Evolutionary conservation across 30 jellyfish, hydroid and myxozoan genomes (phyloP).

Genomic region (Catostylus mosaicus): DNA sequence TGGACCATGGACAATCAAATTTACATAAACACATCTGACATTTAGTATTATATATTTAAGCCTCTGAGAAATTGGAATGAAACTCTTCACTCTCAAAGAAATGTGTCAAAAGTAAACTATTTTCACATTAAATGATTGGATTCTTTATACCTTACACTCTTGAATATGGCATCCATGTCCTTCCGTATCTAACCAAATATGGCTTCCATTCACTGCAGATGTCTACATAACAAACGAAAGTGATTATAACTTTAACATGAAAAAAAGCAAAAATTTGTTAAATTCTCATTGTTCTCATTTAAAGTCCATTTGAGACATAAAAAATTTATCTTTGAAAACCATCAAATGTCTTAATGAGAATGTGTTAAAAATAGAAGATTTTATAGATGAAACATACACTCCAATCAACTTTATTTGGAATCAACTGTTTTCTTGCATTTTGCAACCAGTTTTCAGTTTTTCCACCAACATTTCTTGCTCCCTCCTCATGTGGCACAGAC

Average conservation of each 20-base stretch:
- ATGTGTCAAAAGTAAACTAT: too few relatives aligned
- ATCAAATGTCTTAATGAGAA: too few relatives aligned
- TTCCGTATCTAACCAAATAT: conserved; percentile 88
- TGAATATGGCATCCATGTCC: conserved; percentile 84
- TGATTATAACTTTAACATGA: neutral
- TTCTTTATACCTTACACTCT: conserved; percentile 82
- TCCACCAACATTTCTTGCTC: conserved; percentile 11
- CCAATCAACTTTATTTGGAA: conserved; percentile 91
- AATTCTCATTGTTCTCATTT: too few relatives aligned
- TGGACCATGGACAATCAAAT: too few relatives aligned
- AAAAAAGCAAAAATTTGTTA: too few relatives aligned
- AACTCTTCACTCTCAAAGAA: too few relatives aligned
- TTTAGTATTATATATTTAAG: too few relatives aligned
- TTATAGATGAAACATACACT: conserved; percentile 55
- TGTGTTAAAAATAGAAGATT: neutral
- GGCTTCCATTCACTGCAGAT: conserved; percentile 90
- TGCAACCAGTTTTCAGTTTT: conserved; percentile 62
- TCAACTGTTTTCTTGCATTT: conserved; percentile 54
- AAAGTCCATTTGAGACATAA: too few relatives aligned
- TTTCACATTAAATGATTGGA: too few relatives aligned
- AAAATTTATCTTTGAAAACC: too few relatives aligned
- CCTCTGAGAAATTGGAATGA: too few relatives aligned
- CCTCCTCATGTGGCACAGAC: conserved; percentile 87
- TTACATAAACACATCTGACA: too few relatives aligned
- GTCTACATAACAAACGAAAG: conserved; percentile 16